phyloP scores from a whole-genome alignment of 2,797 vertebrate genomes.

The Thunnus albacares region DNA sequence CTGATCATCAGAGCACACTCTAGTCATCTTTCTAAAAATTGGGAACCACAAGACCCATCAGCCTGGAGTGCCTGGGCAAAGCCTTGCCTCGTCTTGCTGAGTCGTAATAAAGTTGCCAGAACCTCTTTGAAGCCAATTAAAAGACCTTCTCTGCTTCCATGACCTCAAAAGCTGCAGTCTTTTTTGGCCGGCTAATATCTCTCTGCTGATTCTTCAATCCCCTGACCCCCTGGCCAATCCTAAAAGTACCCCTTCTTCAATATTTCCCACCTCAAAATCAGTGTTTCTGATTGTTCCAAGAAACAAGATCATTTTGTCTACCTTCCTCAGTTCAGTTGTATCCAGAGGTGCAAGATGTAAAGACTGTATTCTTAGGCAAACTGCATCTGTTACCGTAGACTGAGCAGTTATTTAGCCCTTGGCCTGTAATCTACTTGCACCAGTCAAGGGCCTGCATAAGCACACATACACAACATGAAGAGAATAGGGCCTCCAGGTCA shows the following conservation, averaged over 20 bases:
- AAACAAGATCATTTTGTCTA: not conserved
- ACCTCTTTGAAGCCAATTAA: not conserved
- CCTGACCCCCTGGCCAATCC: not conserved
- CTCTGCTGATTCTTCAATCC: not conserved
- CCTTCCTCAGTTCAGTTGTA: not conserved
- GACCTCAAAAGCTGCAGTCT: not conserved
- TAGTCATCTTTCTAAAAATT: too few relatives aligned
- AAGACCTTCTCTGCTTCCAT: not conserved
- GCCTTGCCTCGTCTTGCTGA: not conserved
- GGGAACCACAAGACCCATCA: not conserved
- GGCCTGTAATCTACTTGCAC: not conserved
- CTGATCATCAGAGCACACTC: too few relatives aligned
- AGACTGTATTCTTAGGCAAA: not conserved
- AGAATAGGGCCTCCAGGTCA: slow-evolving; percentile 1
- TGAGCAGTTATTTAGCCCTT: not conserved
- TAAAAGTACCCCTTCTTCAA: not conserved
- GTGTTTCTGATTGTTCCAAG: not conserved
- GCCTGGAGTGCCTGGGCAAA: not conserved
- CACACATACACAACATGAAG: not conserved
- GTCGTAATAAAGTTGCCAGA: not conserved
- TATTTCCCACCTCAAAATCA: too few relatives aligned
- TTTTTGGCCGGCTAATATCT: not conserved
- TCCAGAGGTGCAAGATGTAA: not conserved
- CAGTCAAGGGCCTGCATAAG: not conserved
- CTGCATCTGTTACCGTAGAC: not conserved